Percentiles rank a stretch among this genome's conserved stretches.
phyloP scores from a whole-genome alignment of 2,113 vertebrate genomes.

The Brachyistius frenatus region DNA sequence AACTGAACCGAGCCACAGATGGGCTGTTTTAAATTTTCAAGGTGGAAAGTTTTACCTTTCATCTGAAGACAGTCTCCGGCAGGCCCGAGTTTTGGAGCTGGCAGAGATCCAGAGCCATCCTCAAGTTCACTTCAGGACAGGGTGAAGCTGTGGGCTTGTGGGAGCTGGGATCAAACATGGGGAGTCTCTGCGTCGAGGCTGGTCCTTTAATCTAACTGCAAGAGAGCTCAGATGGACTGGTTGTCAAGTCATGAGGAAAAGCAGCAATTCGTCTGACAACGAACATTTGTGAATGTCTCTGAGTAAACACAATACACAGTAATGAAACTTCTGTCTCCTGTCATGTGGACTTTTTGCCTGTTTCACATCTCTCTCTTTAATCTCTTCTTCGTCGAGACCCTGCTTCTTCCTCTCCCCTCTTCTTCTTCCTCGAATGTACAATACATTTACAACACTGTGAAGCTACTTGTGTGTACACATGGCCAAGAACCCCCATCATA shows the following conservation, averaged over 20 bases:
- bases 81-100: constrained; percentile 35
- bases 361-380: not conserved
- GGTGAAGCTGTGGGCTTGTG: not conserved
- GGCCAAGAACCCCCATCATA: not conserved
- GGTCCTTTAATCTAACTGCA: too few species aligned
- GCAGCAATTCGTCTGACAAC: too few species aligned
- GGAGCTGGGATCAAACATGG: not conserved
- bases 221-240: too few species aligned
- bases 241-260: not conserved
- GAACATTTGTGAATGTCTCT: too few species aligned
- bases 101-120: constrained; percentile 19
- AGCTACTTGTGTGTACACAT: not conserved
- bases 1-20: constrained; percentile 25
- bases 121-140: constrained; percentile 20
- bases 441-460: not conserved
- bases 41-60: constrained; percentile 24
- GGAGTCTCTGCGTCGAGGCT: too few species aligned
- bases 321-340: too few species aligned
- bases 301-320: too few species aligned
- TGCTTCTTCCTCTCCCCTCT: too few species aligned
- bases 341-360: too few species aligned
- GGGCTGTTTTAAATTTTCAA: constrained; percentile 8
- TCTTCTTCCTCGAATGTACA: too few species aligned
- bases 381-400: too few species aligned
- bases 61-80: constrained; percentile 10